A percentile compares a stretch with the other conserved stretches of the same genome.
These are phyloP conservation scores for Cecidostiba fungosa DNA, from an alignment of 2,888 invertebrate genomes.

Conservation along the genomic window DNA sequence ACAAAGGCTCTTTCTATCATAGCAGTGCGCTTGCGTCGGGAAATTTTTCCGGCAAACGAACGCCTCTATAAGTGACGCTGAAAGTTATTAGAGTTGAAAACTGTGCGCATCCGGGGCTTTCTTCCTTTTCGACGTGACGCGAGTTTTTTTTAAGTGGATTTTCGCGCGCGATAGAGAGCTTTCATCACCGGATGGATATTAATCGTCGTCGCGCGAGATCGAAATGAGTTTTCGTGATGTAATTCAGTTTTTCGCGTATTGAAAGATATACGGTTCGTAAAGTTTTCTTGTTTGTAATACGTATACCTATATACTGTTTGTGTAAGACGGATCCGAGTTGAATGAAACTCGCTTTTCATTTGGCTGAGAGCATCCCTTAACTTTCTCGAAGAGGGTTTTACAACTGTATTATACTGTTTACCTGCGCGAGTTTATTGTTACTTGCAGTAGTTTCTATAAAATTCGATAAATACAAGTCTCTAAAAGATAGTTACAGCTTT, in stretches of 20 bases:
- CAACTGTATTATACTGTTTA: neutral
- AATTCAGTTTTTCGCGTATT: neutral
- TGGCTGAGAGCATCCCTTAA: conserved; percentile 31
- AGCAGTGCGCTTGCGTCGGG: neutral
- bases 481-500: too few relatives aligned
- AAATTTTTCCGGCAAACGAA: neutral
- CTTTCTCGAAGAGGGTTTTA: neutral
- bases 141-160: conserved; percentile 35
- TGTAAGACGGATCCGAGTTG: neutral
- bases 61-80: neutral
- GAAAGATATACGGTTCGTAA: neutral
- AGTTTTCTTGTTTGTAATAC: neutral
- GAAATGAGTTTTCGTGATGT: neutral
- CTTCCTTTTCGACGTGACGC: neutral
- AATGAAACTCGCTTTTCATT: conserved; percentile 6
- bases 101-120: neutral
- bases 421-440: too few relatives aligned
- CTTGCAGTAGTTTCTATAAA: too few relatives aligned
- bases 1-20: neutral
- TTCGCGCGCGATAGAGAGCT: neutral
- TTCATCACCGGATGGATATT: neutral
- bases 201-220: neutral
- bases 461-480: too few relatives aligned
- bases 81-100: conserved; percentile 35
- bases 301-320: neutral